These are phyloP conservation scores for Trichonephila clavipes DNA, from an alignment of 1,140 invertebrate species.

Conservation along the genomic window DNA sequence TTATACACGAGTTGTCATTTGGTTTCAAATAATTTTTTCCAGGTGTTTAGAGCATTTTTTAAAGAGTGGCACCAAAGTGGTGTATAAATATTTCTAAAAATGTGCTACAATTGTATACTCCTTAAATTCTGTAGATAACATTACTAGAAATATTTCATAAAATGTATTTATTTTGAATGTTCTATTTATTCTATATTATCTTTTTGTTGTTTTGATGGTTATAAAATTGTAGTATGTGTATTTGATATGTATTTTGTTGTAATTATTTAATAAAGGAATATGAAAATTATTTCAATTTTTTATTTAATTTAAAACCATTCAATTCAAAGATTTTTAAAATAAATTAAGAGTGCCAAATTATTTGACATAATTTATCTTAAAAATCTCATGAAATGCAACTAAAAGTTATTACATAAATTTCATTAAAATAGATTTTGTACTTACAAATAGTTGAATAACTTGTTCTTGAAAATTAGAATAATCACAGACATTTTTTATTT, in stretches of 20 bases:
- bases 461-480: slow-evolving; percentile 12
- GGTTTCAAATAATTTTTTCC: neutral
- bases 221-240: neutral
- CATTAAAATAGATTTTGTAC: slow-evolving; percentile 20
- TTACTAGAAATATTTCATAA: neutral
- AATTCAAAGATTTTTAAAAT: too few relatives aligned
- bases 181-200: neutral
- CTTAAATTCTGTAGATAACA: neutral
- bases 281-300: neutral
- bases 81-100: neutral
- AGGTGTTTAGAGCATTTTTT: neutral
- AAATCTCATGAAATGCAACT: neutral
- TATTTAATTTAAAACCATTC: too few relatives aligned
- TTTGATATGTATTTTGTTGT: slow-evolving; percentile 18
- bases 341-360: too few relatives aligned
- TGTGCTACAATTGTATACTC: neutral
- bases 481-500: neutral
- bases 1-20: neutral
- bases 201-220: neutral
- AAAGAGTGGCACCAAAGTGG: neutral
- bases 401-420: slow-evolving; percentile 19
- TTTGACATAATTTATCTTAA: neutral
- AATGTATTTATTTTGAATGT: neutral
- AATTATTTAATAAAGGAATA: slow-evolving; percentile 25
- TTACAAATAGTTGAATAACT: neutral